These are phyloP conservation scores for Caenorhabditis inopinata DNA, from an alignment of 1,140 invertebrate genomes.

Conservation along the genomic window DNA sequence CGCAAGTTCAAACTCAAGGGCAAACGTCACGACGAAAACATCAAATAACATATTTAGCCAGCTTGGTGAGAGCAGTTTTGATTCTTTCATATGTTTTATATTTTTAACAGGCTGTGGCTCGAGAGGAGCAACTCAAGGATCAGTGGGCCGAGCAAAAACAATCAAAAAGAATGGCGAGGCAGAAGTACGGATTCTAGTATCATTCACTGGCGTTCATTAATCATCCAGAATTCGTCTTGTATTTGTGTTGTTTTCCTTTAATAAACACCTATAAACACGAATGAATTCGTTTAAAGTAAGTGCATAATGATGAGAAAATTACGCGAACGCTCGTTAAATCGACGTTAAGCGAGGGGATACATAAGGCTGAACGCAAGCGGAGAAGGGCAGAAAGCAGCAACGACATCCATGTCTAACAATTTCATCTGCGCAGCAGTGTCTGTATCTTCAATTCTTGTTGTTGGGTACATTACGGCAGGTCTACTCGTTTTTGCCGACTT, in stretches of 20 bases:
- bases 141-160: conserved; percentile 58
- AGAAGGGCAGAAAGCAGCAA: neutral
- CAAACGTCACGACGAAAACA: conserved; percentile 56
- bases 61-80: conserved; percentile 34
- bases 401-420: neutral
- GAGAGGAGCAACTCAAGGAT: conserved; percentile 57
- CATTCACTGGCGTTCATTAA: neutral
- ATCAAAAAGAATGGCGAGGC: conserved; percentile 52
- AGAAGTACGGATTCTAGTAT: conserved; percentile 59
- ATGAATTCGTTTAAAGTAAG: conserved; percentile 21
- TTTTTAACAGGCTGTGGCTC: conserved; percentile 55
- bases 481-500: conserved; percentile 20
- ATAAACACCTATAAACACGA: conserved; percentile 27
- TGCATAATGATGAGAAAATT: conserved; percentile 20
- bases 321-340: conserved; percentile 26
- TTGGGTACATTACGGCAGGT: conserved; percentile 6
- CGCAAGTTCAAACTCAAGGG: conserved; percentile 50
- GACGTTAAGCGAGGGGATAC: neutral
- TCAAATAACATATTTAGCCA: conserved; percentile 58
- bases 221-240: neutral
- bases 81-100: neutral
- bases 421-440: conserved; percentile 21
- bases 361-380: neutral
- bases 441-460: neutral
- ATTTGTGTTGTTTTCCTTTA: conserved; percentile 2